Conservation (phyloP, 1,140 invertebrate genomes). For the Sarcophaga bullata region DNA sequence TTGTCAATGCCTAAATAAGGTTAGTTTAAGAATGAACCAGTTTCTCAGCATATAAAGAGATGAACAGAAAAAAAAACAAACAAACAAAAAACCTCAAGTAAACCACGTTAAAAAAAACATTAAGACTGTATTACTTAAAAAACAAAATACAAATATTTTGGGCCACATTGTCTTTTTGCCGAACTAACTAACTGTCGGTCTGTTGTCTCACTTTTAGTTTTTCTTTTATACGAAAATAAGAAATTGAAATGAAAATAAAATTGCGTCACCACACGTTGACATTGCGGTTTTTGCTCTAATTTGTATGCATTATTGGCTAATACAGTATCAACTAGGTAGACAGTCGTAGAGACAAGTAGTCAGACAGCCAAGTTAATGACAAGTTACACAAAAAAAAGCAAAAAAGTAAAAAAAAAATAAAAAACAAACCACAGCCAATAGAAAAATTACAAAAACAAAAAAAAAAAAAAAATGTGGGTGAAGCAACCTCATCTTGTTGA, state of each 20-base stretch:
- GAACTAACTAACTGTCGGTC: neutral
- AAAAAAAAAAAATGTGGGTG: constrained; percentile 30
- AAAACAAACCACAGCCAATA: neutral
- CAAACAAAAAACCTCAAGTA: neutral
- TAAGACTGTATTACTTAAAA: neutral
- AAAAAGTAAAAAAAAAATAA: neutral
- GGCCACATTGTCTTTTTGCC: neutral
- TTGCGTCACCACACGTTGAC: constrained; percentile 38
- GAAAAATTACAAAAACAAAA: neutral
- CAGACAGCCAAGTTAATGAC: constrained; percentile 21
- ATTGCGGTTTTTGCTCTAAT: constrained; percentile 39
- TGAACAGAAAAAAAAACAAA: neutral
- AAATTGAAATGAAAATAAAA: constrained; percentile 10
- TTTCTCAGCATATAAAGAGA: constrained; percentile 1
- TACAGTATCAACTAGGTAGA: too few species aligned
- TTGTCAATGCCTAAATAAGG: neutral
- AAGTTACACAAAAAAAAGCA: neutral
- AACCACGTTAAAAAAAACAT: neutral
- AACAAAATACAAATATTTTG: neutral
- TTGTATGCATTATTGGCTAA: constrained; percentile 34
- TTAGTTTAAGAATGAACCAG: neutral
- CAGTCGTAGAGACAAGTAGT: neutral
- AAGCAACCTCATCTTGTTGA: neutral
- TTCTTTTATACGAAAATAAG: too few species aligned
- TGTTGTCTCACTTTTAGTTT: neutral